A percentile compares a stretch with the other conserved stretches of the same genome.
Evolutionary conservation across 2,113 vertebrate genomes (phyloP).

Genomic region (Nansenia antarctica): DNA sequence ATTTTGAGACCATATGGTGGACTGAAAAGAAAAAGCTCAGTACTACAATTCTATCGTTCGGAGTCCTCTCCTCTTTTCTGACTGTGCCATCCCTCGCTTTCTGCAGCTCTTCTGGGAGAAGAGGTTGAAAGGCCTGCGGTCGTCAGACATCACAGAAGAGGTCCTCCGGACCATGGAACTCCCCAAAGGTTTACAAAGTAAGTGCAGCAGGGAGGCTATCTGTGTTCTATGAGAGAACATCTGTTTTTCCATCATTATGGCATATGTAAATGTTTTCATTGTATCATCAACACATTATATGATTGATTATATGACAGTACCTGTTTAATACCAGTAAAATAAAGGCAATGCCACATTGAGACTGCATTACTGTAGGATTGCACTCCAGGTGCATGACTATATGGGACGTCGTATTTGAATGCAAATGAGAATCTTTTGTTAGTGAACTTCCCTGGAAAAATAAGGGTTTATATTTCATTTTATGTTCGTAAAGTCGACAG

Average conservation of each 20-base stretch:
- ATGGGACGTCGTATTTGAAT: too few species aligned
- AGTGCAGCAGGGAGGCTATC: background rate
- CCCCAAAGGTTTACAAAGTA: conserved; percentile 91
- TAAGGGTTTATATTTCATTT: too few species aligned
- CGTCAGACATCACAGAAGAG: conserved; percentile 85
- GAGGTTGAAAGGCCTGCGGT: conserved; percentile 85
- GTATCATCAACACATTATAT: background rate
- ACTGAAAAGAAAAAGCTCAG: too few species aligned
- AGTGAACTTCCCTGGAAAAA: too few species aligned
- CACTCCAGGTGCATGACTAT: background rate
- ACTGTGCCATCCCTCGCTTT: background rate
- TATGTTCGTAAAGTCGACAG: too few species aligned
- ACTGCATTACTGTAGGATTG: background rate
- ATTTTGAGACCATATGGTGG: too few species aligned
- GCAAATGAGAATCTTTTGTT: too few species aligned
- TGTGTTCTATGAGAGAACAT: background rate
- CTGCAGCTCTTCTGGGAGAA: conserved; percentile 91
- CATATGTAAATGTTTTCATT: background rate
- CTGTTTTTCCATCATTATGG: too few species aligned
- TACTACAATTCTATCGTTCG: too few species aligned
- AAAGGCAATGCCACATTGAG: too few species aligned
- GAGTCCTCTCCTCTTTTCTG: background rate
- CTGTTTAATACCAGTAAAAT: too few species aligned
- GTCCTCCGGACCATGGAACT: conserved; percentile 87
- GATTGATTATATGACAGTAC: too few species aligned